phyloP scores from a whole-genome alignment of 30 jellyfish, hydroid and myxozoan genomes.

The Mastigias papua region DNA sequence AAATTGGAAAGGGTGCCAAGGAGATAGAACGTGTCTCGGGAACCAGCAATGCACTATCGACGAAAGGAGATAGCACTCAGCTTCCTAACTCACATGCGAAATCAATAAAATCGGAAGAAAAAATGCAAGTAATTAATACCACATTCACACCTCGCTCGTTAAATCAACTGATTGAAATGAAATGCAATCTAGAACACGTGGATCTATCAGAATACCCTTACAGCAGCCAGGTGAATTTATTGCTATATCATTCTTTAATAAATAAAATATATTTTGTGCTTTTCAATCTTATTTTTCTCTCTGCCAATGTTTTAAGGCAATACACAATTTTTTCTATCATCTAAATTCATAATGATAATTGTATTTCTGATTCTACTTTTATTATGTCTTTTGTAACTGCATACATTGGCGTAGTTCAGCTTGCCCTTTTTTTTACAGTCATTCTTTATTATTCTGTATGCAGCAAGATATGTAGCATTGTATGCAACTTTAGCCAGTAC shows the following conservation, averaged over 20 bases:
- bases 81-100: neutral
- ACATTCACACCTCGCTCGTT: slow-evolving; percentile 20
- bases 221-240: slow-evolving; percentile 64
- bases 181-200: slow-evolving; percentile 67
- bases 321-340: no score
- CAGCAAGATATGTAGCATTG: no score
- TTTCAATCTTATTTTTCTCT: no score
- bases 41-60: neutral
- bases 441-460: no score
- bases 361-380: no score
- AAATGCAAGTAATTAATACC: neutral
- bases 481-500: no score
- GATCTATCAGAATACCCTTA: slow-evolving; percentile 72
- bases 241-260: neutral
- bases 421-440: no score
- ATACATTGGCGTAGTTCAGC: no score
- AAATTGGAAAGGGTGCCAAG: neutral
- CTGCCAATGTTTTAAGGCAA: neutral
- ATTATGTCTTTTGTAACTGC: no score
- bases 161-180: slow-evolving; percentile 54
- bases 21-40: neutral
- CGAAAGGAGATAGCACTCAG: neutral
- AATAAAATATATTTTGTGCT: no score
- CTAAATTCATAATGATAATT: no score
- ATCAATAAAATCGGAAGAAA: neutral